A percentile compares a stretch with the other conserved stretches of the same genome.
phyloP scores from a whole-genome alignment of 2,113 vertebrate genomes.

The Ctenomys sociabilis region DNA sequence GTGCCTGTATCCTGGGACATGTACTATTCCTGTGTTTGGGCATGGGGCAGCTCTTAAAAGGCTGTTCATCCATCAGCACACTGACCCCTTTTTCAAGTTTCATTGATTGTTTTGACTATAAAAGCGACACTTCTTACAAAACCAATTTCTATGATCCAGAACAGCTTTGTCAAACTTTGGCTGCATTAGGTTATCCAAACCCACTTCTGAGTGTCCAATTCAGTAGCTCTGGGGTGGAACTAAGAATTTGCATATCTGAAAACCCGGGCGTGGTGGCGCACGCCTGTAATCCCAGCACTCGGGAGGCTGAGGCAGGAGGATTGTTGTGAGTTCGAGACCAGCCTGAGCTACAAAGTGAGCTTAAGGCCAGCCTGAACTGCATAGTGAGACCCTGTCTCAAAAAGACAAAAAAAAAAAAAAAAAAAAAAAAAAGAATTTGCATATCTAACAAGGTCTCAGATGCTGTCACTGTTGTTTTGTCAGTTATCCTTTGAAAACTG shows the following conservation, averaged over 20 bases:
- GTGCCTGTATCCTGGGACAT: not conserved
- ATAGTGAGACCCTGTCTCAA: too few relatives aligned
- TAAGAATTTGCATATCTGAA: conserved; percentile 57
- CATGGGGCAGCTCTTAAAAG: conserved; percentile 49
- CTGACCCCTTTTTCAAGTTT: conserved; percentile 56
- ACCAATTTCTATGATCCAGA: conserved; percentile 59
- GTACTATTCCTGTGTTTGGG: not conserved
- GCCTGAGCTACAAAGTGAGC: too few relatives aligned
- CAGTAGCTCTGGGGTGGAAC: not conserved
- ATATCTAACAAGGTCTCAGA: conserved; percentile 51
- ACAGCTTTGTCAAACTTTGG: not conserved
- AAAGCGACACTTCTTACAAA: conserved; percentile 64
- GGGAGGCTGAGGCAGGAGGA: too few relatives aligned
- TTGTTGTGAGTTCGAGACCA: too few relatives aligned
- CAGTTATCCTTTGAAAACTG: not conserved
- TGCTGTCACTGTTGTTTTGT: not conserved
- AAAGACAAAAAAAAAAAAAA: too few relatives aligned
- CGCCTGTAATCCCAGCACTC: too few relatives aligned
- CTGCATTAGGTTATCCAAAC: not conserved
- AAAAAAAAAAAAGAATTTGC: conserved; percentile 26
- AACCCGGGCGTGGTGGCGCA: too few relatives aligned
- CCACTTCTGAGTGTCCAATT: conserved; percentile 12
- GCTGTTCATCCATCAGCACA: conserved; percentile 24
- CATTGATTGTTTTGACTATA: conserved; percentile 65
- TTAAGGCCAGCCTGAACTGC: too few relatives aligned